These are phyloP conservation scores for Pocillopora meandrina DNA, from an alignment of 92 coral and sea anemone species.

Conservation along the genomic window DNA sequence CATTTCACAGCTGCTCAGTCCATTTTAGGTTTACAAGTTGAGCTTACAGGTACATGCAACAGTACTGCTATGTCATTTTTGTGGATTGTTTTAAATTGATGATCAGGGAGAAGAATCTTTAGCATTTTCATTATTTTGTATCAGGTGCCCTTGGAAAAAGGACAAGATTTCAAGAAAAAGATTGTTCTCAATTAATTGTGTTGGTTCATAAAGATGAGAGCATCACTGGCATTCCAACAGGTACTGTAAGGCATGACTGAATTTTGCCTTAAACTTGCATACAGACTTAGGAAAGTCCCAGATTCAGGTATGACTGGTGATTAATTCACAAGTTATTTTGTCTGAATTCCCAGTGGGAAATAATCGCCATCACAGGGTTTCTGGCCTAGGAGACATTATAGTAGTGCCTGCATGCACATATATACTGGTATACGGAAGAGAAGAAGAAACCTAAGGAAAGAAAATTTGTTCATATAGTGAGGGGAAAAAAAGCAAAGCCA, in stretches of 20 bases:
- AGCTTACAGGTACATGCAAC: conserved; percentile 67
- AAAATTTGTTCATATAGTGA: too few relatives aligned
- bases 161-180: conserved; percentile 91
- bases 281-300: neutral
- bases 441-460: too few relatives aligned
- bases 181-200: conserved; percentile 70
- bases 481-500: too few relatives aligned
- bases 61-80: neutral
- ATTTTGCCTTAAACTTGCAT: neutral
- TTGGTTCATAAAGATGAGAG: conserved; percentile 47
- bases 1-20: conserved; percentile 79
- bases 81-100: neutral
- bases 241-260: neutral
- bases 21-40: conserved; percentile 67
- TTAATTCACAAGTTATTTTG: too few relatives aligned
- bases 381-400: too few relatives aligned
- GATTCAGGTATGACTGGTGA: too few relatives aligned
- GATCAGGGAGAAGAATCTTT: neutral
- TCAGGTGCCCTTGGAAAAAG: conserved; percentile 95
- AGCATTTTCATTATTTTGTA: neutral
- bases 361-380: too few relatives aligned
- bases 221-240: conserved; percentile 2
- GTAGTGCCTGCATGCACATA: too few relatives aligned
- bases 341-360: too few relatives aligned
- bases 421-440: too few relatives aligned